A percentile compares a stretch with the other conserved stretches of the same genome.
These are phyloP conservation scores for Augochlora pura DNA, from an alignment of 1,140 invertebrate species.

Conservation along the genomic window DNA sequence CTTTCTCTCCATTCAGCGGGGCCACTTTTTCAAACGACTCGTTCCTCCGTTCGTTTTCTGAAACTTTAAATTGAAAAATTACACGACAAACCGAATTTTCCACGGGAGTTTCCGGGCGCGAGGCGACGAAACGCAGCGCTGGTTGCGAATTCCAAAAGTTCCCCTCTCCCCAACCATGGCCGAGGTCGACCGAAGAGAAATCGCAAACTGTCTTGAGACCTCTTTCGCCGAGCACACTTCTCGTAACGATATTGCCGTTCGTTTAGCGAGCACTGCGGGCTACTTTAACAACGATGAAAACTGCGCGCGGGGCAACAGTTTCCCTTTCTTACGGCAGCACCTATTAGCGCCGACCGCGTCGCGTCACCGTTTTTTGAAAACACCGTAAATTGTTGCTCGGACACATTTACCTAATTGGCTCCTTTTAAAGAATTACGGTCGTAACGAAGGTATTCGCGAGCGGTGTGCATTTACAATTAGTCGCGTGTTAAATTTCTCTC, in stretches of 20 bases:
- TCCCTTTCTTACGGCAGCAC: too few species aligned
- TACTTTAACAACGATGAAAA: too few species aligned
- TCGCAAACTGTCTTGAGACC: neutral
- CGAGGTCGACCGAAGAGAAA: neutral
- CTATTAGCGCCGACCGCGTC: too few species aligned
- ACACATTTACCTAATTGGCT: too few species aligned
- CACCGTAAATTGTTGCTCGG: too few species aligned
- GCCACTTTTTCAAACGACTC: neutral
- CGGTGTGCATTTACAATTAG: too few species aligned
- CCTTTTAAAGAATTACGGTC: too few species aligned
- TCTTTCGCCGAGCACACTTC: neutral
- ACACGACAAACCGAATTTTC: conserved; percentile 5
- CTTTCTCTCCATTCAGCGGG: neutral
- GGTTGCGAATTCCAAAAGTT: neutral
- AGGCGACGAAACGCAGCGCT: neutral
- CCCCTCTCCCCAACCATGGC: too few species aligned
- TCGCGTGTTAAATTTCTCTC: too few species aligned
- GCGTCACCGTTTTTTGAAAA: too few species aligned
- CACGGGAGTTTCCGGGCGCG: neutral
- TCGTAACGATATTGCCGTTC: conserved; percentile 3
- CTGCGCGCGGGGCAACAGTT: too few species aligned
- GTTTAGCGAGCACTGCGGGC: neutral
- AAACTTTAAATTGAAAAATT: conserved; percentile 6
- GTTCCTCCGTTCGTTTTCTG: conserved; percentile 1
- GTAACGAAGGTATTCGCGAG: too few species aligned